These are phyloP conservation scores for Drosophila hydei DNA, from an alignment of 1,140 invertebrate species.

Conservation along the genomic window DNA sequence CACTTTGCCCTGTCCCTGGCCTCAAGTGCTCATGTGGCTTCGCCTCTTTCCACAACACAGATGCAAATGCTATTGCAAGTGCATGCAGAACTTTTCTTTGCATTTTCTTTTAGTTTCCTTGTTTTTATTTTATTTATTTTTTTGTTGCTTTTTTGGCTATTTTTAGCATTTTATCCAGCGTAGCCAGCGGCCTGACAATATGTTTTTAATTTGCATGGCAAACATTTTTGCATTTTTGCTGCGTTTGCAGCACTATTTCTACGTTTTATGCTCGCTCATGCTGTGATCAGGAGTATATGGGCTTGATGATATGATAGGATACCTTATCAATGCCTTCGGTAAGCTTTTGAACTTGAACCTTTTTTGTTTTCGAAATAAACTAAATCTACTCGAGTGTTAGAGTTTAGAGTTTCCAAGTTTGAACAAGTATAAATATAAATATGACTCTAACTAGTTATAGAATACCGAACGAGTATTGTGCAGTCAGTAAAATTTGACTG, in stretches of 20 bases:
- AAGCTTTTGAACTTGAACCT: too few species aligned
- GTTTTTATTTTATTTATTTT: slow-evolving; percentile 56
- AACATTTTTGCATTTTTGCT: slow-evolving; percentile 22
- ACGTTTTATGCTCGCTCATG: neutral
- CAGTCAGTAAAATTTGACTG: too few species aligned
- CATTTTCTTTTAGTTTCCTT: slow-evolving; percentile 12
- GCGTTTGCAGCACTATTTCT: slow-evolving; percentile 63
- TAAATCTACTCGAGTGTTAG: too few species aligned
- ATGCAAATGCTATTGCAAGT: slow-evolving; percentile 4
- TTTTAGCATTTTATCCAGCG: slow-evolving; percentile 63
- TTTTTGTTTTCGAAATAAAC: too few species aligned
- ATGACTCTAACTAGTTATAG: too few species aligned
- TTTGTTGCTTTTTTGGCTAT: slow-evolving; percentile 46
- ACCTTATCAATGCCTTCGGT: too few species aligned
- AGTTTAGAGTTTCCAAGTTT: too few species aligned
- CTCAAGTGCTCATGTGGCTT: slow-evolving; percentile 40
- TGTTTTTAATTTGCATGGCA: slow-evolving; percentile 76
- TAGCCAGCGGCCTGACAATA: slow-evolving; percentile 61
- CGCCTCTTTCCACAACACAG: neutral
- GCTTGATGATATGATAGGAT: too few species aligned
- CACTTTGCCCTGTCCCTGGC: slow-evolving; percentile 51
- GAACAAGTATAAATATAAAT: too few species aligned
- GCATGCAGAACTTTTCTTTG: slow-evolving; percentile 2
- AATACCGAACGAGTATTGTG: too few species aligned
- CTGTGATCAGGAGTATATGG: too few species aligned